Percentiles rank a stretch among this genome's conserved stretches.
phyloP scores from a whole-genome alignment of 2,888 invertebrate genomes.

The Laothoe populi region DNA sequence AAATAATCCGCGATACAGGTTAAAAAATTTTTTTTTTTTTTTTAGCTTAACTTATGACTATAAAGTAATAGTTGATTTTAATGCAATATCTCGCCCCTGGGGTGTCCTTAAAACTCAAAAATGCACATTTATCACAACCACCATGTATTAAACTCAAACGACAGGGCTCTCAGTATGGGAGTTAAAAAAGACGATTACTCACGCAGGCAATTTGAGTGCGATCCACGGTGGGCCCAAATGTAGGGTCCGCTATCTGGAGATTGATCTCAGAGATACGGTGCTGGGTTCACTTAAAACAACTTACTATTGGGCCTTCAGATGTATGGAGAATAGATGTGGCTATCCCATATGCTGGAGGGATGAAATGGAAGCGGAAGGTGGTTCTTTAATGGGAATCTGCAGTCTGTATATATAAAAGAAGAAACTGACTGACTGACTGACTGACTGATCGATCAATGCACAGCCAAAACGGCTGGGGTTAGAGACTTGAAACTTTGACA shows the following conservation, averaged over 20 bases:
- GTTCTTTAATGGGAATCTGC: too few relatives aligned
- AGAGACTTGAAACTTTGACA: too few relatives aligned
- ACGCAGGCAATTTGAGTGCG: slow-evolving; percentile 54
- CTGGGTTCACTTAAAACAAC: slow-evolving; percentile 50
- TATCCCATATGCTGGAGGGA: not conserved
- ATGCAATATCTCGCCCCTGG: not conserved
- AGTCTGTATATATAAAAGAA: too few relatives aligned
- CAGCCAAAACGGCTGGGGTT: too few relatives aligned
- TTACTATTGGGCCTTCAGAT: slow-evolving; percentile 38
- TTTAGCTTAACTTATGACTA: too few relatives aligned
- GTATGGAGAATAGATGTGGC: slow-evolving; percentile 3
- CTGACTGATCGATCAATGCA: too few relatives aligned
- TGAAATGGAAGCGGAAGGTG: too few relatives aligned
- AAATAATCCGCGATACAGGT: too few relatives aligned
- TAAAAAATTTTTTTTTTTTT: too few relatives aligned
- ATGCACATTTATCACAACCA: slow-evolving; percentile 11
- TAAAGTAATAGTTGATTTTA: not conserved
- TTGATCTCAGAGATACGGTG: slow-evolving; percentile 46
- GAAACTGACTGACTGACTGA: too few relatives aligned
- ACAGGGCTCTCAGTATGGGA: slow-evolving; percentile 45
- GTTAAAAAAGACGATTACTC: slow-evolving; percentile 61
- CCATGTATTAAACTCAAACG: slow-evolving; percentile 15
- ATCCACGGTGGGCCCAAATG: slow-evolving; percentile 36
- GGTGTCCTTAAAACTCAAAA: not conserved
- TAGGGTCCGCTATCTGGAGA: slow-evolving; percentile 48